phyloP scores from a whole-genome alignment of 2,113 vertebrate species.

The Mustelus asterias region DNA sequence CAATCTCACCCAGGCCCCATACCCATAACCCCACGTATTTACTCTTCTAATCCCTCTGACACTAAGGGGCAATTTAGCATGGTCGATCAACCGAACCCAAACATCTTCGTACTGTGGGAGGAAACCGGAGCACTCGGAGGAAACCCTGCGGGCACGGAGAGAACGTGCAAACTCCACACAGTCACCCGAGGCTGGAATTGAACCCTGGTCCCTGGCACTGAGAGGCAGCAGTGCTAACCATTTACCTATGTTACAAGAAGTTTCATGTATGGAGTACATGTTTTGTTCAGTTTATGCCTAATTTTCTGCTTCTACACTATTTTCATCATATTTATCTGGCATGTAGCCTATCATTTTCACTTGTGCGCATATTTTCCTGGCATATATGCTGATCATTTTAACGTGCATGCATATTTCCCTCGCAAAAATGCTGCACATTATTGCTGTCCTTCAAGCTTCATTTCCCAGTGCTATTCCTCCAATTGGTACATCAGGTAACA shows the following conservation, averaged over 20 bases:
- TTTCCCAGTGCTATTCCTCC: background rate
- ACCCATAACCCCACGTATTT: no score
- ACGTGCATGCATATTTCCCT: background rate
- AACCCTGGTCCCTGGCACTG: no score
- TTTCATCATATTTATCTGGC: background rate
- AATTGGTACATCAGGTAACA: background rate
- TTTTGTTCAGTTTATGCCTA: background rate
- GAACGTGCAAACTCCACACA: no score
- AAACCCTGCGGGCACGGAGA: no score
- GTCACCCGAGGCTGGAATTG: no score
- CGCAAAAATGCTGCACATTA: background rate
- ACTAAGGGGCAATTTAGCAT: no score
- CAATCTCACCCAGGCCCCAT: no score
- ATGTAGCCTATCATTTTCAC: no score
- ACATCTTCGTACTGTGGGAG: no score
- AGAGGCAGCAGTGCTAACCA: background rate
- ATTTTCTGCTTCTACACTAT: background rate
- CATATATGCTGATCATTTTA: background rate
- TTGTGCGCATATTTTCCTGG: background rate
- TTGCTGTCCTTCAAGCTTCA: background rate
- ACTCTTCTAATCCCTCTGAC: no score
- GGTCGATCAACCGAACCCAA: no score
- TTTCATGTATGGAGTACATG: background rate
- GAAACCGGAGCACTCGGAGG: no score
- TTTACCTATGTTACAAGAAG: background rate